Conservation (phyloP, 2,888 invertebrate species). For the Sthenelais limicola region DNA sequence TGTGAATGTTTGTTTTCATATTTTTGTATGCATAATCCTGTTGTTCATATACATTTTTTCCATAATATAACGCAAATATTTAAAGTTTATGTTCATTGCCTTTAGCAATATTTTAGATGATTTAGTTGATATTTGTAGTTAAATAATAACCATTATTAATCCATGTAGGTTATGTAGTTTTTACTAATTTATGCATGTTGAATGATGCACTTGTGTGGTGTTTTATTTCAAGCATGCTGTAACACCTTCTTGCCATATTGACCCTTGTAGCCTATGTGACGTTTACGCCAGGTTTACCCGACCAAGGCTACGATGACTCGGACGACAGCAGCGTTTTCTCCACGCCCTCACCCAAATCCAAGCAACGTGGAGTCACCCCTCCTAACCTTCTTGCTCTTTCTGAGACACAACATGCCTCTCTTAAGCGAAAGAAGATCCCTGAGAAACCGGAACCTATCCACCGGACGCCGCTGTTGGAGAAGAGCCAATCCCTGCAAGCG, state of each 20-base stretch:
- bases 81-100: too few relatives aligned
- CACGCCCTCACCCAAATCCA: constrained; percentile 56
- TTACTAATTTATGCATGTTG: too few relatives aligned
- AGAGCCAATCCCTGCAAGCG: constrained; percentile 68
- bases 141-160: too few relatives aligned
- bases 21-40: too few relatives aligned
- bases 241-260: constrained; percentile 22
- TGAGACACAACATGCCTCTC: constrained; percentile 74
- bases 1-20: too few relatives aligned
- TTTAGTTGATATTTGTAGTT: too few relatives aligned
- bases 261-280: constrained; percentile 39
- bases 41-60: too few relatives aligned
- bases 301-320: constrained; percentile 64
- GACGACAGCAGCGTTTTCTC: constrained; percentile 66
- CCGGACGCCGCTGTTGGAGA: constrained; percentile 74
- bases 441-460: constrained; percentile 39
- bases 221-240: background rate
- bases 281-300: constrained; percentile 50
- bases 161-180: too few relatives aligned
- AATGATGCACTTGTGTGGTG: background rate
- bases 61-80: too few relatives aligned
- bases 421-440: constrained; percentile 73
- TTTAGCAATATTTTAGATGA: too few relatives aligned
- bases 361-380: constrained; percentile 47
- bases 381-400: constrained; percentile 53